Conservation (phyloP, 2,797 vertebrate species). For the Peromyscus attwateri region DNA sequence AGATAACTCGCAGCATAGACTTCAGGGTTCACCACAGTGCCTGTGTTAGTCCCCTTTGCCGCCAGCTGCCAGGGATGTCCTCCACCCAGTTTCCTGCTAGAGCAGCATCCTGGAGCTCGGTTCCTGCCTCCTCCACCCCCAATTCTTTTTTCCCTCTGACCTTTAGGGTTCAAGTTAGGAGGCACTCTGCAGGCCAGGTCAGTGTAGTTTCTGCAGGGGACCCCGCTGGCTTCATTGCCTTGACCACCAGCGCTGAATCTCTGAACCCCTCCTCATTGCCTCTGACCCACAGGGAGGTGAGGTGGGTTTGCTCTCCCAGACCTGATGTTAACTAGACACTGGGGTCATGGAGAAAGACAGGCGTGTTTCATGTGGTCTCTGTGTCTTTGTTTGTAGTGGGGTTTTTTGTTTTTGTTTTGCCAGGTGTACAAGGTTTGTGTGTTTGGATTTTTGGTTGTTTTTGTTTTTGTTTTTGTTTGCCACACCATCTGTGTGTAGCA, state of each 20-base stretch:
- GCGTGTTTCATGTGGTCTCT: not conserved
- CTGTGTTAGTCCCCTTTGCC: not conserved
- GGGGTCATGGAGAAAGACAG: not conserved
- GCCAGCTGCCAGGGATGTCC: not conserved
- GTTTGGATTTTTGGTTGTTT: not conserved
- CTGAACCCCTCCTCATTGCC: not conserved
- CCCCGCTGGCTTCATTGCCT: not conserved
- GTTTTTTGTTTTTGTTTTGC: not conserved
- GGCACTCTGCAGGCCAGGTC: no score
- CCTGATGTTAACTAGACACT: not conserved
- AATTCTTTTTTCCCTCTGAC: accelerated
- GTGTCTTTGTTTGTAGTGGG: slow-evolving; percentile 2
- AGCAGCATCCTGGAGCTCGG: accelerated
- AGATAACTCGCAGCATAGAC: slow-evolving; percentile 84
- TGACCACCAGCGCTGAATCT: not conserved
- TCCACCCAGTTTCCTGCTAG: accelerated
- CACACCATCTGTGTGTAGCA: not conserved
- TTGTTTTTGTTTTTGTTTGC: not conserved
- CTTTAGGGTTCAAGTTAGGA: no score
- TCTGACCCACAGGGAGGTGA: not conserved
- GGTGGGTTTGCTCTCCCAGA: no score
- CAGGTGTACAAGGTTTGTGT: not conserved
- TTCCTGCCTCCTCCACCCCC: accelerated
- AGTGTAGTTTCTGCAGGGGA: accelerated
- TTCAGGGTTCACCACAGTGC: not conserved